Evolutionary conservation across 2,113 vertebrate species (phyloP).

Genomic region (Prunella fulvescens): DNA sequence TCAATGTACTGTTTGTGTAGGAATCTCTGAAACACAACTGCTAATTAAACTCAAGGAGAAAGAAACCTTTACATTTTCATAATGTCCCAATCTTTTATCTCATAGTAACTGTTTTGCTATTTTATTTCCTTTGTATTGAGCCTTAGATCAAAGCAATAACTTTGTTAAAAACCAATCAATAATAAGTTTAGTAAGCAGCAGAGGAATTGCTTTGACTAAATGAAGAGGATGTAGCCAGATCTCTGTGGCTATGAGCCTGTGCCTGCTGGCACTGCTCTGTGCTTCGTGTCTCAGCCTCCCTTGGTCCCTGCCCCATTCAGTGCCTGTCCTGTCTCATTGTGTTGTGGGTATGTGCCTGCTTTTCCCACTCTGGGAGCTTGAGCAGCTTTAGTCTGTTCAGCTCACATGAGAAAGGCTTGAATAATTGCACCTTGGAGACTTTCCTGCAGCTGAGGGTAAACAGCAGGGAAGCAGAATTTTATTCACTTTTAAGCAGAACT

Average conservation of each 20-base stretch:
- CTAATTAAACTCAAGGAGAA: not conserved
- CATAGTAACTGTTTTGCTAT: not conserved
- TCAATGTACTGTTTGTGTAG: not conserved
- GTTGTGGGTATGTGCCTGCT: not conserved
- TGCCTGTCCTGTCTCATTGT: rapidly evolving
- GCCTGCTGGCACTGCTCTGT: not conserved
- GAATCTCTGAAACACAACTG: not conserved
- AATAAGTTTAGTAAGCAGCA: not conserved
- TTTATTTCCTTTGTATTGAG: not conserved
- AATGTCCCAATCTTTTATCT: not conserved
- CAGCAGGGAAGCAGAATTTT: not conserved
- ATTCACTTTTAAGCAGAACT: not conserved
- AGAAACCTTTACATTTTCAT: not conserved
- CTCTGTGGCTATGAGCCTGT: not conserved
- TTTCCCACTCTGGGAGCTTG: not conserved
- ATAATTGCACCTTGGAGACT: constrained; percentile 38
- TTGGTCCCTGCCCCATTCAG: not conserved
- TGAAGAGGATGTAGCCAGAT: not conserved
- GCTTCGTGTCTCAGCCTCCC: not conserved
- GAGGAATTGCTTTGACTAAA: not conserved
- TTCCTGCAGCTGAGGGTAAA: not conserved
- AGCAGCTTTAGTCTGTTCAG: not conserved
- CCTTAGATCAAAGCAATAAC: not conserved
- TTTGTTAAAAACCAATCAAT: not conserved
- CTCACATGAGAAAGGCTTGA: not conserved